phyloP scores from a whole-genome alignment of 2,888 invertebrate species.

The Tridacna crocea region DNA sequence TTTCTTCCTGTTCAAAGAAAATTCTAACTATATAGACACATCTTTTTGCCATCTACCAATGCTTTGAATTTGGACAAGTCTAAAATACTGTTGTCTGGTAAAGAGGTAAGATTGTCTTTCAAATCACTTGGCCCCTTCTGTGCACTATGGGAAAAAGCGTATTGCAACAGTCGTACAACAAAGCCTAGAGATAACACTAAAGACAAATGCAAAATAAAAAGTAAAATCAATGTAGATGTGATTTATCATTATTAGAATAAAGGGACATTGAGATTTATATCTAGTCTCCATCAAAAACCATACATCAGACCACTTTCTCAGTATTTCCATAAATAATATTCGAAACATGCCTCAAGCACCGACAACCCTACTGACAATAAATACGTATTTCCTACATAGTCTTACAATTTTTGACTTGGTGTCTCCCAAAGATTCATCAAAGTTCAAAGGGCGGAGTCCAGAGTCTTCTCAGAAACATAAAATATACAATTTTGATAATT shows the following conservation, averaged over 20 bases:
- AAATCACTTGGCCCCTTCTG: too few relatives aligned
- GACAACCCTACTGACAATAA: constrained; percentile 43
- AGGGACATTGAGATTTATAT: constrained; percentile 49
- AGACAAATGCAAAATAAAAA: not conserved
- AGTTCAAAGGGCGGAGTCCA: constrained; percentile 44
- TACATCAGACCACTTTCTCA: constrained; percentile 53
- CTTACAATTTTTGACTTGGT: constrained; percentile 1
- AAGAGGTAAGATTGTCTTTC: too few relatives aligned
- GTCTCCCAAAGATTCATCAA: constrained; percentile 21
- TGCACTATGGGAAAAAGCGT: too few relatives aligned
- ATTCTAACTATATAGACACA: too few relatives aligned
- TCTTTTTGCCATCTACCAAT: too few relatives aligned
- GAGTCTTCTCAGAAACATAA: constrained; percentile 33
- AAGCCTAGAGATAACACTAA: too few relatives aligned
- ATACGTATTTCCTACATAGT: constrained; percentile 39
- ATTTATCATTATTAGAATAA: constrained; percentile 55
- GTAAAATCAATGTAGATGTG: constrained; percentile 14
- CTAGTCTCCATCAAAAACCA: constrained; percentile 45
- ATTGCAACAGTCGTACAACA: too few relatives aligned
- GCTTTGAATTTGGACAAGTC: too few relatives aligned
- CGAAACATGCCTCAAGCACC: constrained; percentile 29
- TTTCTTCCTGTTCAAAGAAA: too few relatives aligned
- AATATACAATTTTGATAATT: constrained; percentile 60
- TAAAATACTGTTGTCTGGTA: too few relatives aligned
- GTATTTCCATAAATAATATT: constrained; percentile 51